A percentile compares a stretch with the other conserved stretches of the same genome.
phyloP scores from a whole-genome alignment of 53 echinoderm and acorn worm species.

The Echinometra lucunter region DNA sequence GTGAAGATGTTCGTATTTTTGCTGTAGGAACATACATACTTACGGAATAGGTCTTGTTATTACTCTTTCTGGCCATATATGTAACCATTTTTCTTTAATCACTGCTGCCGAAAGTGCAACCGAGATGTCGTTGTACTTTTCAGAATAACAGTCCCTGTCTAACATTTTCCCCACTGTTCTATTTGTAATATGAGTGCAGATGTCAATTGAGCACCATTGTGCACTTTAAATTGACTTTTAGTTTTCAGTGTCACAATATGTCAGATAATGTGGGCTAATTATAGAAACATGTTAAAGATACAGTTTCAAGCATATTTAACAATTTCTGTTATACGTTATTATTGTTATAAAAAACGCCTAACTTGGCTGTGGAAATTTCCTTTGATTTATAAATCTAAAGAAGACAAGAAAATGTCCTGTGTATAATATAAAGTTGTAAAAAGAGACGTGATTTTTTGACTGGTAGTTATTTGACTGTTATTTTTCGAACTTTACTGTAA shows the following conservation, averaged over 20 bases:
- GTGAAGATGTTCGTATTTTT: too few relatives aligned
- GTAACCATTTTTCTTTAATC: too few relatives aligned
- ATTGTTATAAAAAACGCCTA: not conserved
- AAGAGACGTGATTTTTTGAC: too few relatives aligned
- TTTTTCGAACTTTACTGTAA: not conserved
- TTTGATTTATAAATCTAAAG: not conserved
- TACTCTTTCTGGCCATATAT: too few relatives aligned
- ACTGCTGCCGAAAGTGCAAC: not conserved
- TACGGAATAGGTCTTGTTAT: too few relatives aligned
- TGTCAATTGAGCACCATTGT: not conserved
- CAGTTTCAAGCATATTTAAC: too few relatives aligned
- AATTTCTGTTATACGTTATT: too few relatives aligned
- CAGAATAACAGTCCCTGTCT: not conserved
- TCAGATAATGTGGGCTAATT: not conserved
- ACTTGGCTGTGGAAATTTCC: too few relatives aligned
- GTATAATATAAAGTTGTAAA: not conserved
- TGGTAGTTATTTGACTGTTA: too few relatives aligned
- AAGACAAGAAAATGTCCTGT: not conserved
- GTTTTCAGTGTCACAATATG: not conserved
- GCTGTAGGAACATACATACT: too few relatives aligned
- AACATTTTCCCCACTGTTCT: too few relatives aligned
- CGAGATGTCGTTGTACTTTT: not conserved
- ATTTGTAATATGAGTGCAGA: not conserved
- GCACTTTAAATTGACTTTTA: not conserved
- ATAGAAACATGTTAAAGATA: not conserved